phyloP scores from a whole-genome alignment of 2,888 invertebrate genomes.

The Troilus luridus region DNA sequence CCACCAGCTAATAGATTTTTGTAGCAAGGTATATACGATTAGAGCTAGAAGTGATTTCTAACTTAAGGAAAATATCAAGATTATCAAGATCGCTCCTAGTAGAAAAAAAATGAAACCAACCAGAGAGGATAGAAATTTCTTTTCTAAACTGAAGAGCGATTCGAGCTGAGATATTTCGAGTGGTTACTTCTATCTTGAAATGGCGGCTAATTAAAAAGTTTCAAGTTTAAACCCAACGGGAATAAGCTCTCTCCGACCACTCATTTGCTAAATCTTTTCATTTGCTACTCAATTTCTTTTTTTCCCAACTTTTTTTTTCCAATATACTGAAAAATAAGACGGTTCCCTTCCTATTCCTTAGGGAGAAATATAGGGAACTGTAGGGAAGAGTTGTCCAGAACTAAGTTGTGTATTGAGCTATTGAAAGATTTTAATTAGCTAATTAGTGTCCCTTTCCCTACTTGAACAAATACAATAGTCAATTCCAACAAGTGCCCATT shows the following conservation, averaged over 20 bases:
- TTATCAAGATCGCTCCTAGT: neutral
- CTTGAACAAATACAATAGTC: no score
- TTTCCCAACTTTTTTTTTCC: neutral
- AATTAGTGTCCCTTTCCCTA: no score
- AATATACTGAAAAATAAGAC: neutral
- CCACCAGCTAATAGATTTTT: no score
- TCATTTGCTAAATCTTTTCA: conserved; percentile 48
- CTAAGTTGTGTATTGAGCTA: neutral
- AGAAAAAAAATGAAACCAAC: neutral
- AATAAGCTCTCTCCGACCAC: conserved; percentile 36
- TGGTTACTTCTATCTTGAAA: conserved; percentile 39
- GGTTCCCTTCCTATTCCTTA: no score
- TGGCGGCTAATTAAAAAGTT: conserved; percentile 44
- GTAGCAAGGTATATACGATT: no score
- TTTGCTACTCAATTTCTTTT: neutral
- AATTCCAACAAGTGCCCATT: no score
- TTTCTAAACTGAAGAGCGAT: neutral
- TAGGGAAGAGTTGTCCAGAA: neutral
- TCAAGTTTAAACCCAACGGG: conserved; percentile 39
- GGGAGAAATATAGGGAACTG: neutral
- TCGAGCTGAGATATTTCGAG: conserved; percentile 29
- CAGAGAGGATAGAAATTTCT: neutral
- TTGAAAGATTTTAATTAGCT: neutral
- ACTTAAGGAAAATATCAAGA: neutral
- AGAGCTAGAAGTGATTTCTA: neutral